Percentiles rank a stretch among this genome's conserved stretches.
Evolutionary conservation across 2,888 invertebrate species (phyloP).

Genomic region (Arctia plantaginis): DNA sequence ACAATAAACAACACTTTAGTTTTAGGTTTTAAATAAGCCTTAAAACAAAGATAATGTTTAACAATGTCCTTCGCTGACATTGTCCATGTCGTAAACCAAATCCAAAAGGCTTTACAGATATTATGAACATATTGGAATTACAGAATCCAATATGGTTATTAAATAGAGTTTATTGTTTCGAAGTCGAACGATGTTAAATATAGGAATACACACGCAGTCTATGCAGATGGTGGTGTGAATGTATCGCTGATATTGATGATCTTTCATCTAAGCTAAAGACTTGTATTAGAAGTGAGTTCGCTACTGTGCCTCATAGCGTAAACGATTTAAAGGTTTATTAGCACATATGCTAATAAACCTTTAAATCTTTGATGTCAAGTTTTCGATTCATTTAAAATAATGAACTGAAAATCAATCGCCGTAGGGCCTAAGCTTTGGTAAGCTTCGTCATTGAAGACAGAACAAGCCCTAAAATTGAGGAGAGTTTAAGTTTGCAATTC

Average conservation of each 20-base stretch:
- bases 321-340: no score
- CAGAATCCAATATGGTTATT: no score
- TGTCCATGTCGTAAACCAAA: not conserved
- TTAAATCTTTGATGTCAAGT: not conserved
- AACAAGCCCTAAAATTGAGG: not conserved
- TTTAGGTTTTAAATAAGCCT: no score
- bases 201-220: not conserved
- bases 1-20: not conserved
- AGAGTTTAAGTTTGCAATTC: not conserved
- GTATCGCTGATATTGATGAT: not conserved
- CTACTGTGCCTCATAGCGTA: no score
- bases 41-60: not conserved
- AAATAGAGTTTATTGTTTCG: slow-evolving; percentile 23
- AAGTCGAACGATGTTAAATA: not conserved
- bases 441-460: not conserved
- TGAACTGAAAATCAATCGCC: not conserved
- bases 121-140: slow-evolving; percentile 21
- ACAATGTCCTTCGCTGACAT: not conserved
- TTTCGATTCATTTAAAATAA: no score
- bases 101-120: not conserved
- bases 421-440: not conserved
- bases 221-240: not conserved
- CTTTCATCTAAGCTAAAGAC: not conserved
- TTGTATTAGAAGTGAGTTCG: not conserved
- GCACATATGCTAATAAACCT: not conserved